A percentile compares a stretch with the other conserved stretches of the same genome.
Conservation (phyloP, 1,140 invertebrate species). For the Drosophila prosaltans region DNA sequence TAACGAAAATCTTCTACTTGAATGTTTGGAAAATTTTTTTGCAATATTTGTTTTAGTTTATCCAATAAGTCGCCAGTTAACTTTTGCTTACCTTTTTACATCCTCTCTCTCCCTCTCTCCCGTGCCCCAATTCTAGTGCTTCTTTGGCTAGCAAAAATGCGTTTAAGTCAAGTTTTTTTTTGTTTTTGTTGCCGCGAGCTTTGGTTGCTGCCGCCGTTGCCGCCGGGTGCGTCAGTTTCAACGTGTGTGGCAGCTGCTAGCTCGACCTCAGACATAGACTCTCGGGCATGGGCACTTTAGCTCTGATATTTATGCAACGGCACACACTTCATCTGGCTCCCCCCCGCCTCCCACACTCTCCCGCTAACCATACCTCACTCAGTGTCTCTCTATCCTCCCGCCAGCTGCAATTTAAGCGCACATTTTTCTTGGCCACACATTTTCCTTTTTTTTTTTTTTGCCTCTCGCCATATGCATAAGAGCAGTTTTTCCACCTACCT, state of each 20-base stretch:
- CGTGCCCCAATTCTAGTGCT: too few species aligned
- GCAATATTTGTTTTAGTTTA: too few species aligned
- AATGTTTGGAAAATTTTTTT: too few species aligned
- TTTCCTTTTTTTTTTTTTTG: constrained; percentile 42
- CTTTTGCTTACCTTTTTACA: background rate
- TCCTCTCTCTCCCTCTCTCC: background rate
- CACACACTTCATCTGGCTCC: constrained; percentile 61
- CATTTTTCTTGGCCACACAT: constrained; percentile 78
- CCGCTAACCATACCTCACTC: background rate
- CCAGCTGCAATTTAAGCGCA: constrained; percentile 75
- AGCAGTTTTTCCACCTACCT: constrained; percentile 71
- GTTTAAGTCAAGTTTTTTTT: constrained; percentile 73
- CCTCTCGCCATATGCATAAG: constrained; percentile 59
- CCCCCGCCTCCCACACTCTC: constrained; percentile 10
- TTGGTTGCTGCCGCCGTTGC: constrained; percentile 26
- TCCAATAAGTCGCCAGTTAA: too few species aligned
- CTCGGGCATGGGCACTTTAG: constrained; percentile 60
- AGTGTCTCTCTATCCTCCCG: constrained; percentile 1
- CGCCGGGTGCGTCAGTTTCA: constrained; percentile 39
- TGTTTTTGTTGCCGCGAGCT: constrained; percentile 47
- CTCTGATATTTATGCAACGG: constrained; percentile 78
- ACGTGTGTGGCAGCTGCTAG: constrained; percentile 70
- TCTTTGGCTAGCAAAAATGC: constrained; percentile 62
- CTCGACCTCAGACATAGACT: constrained; percentile 56
- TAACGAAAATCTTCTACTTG: too few species aligned